Evolutionary conservation across 2,797 vertebrate genomes (phyloP).

Genomic region (Fistularia commersonii): DNA sequence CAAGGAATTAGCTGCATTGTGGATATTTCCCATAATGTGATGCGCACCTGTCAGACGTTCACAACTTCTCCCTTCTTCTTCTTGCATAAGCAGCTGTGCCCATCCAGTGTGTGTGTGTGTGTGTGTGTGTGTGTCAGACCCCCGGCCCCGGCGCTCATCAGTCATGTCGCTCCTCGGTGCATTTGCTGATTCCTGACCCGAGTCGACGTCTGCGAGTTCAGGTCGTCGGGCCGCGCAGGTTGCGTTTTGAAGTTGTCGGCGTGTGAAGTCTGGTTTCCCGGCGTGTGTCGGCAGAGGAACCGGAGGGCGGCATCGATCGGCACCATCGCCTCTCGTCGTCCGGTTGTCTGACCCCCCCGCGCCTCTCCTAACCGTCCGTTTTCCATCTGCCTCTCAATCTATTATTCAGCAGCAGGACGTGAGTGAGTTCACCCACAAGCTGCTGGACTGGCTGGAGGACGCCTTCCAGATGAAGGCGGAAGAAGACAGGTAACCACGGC

Average conservation of each 20-base stretch:
- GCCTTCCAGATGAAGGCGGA: conserved; percentile 99
- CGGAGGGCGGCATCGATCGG: too few species aligned
- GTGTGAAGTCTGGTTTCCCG: too few species aligned
- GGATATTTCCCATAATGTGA: conserved; percentile 22
- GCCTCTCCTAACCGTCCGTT: conserved; percentile 6
- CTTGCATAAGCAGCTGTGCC: conserved; percentile 16
- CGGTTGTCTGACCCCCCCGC: conserved; percentile 12
- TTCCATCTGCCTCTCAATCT: conserved; percentile 6
- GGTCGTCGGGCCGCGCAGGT: conserved; percentile 10
- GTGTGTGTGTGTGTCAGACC: conserved; percentile 36
- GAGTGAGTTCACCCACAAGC: conserved; percentile 98
- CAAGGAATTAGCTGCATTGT: conserved; percentile 17
- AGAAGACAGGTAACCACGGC: conserved; percentile 86
- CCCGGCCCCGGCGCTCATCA: conserved; percentile 34
- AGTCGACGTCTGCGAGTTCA: conserved; percentile 39
- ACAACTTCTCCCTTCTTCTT: conserved; percentile 3
- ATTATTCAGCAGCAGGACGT: conserved; percentile 89
- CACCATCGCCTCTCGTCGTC: too few species aligned
- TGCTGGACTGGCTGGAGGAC: conserved; percentile 98
- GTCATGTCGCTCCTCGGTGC: conserved; percentile 39
- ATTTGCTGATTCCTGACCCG: conserved; percentile 48
- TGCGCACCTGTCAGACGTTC: conserved; percentile 7
- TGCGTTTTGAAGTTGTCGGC: conserved; percentile 25
- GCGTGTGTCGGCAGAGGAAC: too few species aligned
- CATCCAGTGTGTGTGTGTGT: conserved; percentile 12